Base-by-base conservation (phyloP, 2,888 invertebrate genomes). In the Papilio protenor region DNA sequence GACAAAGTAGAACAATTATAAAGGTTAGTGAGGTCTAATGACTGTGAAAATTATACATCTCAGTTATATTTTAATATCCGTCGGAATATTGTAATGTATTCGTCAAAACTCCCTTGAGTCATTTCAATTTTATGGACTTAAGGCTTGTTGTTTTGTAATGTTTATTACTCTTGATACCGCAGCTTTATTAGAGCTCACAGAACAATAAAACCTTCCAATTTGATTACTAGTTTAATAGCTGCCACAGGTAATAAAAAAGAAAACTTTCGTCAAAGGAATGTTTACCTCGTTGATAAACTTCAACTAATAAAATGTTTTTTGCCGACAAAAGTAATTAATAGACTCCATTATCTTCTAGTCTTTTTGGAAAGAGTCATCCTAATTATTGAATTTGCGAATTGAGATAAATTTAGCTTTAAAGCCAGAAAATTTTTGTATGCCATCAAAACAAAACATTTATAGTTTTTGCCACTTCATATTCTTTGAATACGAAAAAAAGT, bases 51-150 rank as follows among this genome's bases (percentile, higher is more conserved):
- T 82, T 82, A 82, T 81, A 80, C 79, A 73, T 79, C 76, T 77
- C 77, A 79, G 78, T 81, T 81, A 78, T 79, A 82, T 82, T 82
- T 83, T 84, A 82, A 84, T 82, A 81, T 82, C 81, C 83, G 82
- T 77, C 77, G 77, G 77, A 81, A 82, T 81, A 78, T 81, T 79
- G 79, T 64, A 66, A 77, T 70, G 80, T 78, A 79, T 79, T 77
- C 79, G 74, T 81, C 77, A 79, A 83, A 82, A 80, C 81, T 81
- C 79, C 75, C 57, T 70, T 49, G 75, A 75, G 76, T 77, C 81
- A 76, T 81, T 82, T 79, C 76, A 77, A 79, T 81, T 81, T 79
- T 78, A 77, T 80, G 27, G 61, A 69, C 71, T 55, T 52, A 69
- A 27, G 66, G 72, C 75, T 73, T 78, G 64, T 78, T 78, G 77